A percentile compares a stretch with the other conserved stretches of the same genome.
These are phyloP conservation scores for Chrysolina oricalcia DNA, from an alignment of 2,888 invertebrate species.

Conservation along the genomic window DNA sequence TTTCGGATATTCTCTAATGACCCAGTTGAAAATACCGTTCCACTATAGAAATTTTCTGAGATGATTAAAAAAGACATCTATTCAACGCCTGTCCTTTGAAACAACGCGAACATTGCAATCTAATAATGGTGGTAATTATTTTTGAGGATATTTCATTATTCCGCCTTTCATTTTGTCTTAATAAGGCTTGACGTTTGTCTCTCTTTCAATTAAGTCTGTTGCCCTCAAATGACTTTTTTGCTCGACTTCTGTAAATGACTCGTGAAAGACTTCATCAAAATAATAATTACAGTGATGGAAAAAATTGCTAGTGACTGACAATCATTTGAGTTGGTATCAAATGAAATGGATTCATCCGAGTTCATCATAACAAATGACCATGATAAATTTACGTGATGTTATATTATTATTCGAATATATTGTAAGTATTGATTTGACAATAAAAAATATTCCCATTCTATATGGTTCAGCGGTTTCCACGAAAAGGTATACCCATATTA, in stretches of 20 bases:
- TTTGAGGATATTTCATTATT: slow-evolving; percentile 52
- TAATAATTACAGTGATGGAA: neutral
- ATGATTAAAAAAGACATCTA: slow-evolving; percentile 49
- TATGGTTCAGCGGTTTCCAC: too few species aligned
- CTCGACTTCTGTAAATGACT: neutral
- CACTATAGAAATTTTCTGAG: slow-evolving; percentile 42
- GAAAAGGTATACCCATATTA: too few species aligned
- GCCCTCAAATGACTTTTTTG: neutral
- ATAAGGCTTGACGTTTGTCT: slow-evolving; percentile 47
- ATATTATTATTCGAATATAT: too few species aligned
- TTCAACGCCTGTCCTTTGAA: slow-evolving; percentile 42
- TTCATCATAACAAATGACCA: too few species aligned
- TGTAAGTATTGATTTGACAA: too few species aligned
- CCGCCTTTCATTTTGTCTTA: slow-evolving; percentile 47
- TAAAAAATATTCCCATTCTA: too few species aligned
- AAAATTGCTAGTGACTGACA: neutral
- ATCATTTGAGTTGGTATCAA: neutral
- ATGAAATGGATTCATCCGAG: too few species aligned
- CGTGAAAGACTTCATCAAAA: neutral
- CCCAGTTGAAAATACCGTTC: slow-evolving; percentile 22
- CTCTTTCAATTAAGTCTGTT: slow-evolving; percentile 37
- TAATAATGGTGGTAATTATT: slow-evolving; percentile 52
- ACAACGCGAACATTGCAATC: slow-evolving; percentile 47
- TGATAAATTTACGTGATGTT: too few species aligned
- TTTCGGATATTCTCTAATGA: slow-evolving; percentile 5